Conservation (phyloP, 1,140 invertebrate genomes). For the Zaprionus camerounensis region DNA sequence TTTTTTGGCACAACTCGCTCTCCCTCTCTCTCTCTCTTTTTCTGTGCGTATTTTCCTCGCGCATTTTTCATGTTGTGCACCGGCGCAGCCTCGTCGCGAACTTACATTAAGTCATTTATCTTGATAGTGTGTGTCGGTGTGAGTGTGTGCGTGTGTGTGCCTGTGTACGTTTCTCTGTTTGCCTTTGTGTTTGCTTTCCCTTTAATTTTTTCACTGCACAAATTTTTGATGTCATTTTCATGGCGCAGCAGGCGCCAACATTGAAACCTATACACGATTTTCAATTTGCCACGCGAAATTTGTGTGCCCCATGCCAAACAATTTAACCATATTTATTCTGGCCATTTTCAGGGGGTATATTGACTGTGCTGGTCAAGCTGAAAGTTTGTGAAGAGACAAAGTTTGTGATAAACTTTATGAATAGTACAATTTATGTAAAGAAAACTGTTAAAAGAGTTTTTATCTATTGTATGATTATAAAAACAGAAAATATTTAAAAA, state of each 20-base stretch:
- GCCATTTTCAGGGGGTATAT: neutral
- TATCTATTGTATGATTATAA: no score
- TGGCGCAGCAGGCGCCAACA: constrained; percentile 29
- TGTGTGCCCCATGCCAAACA: constrained; percentile 14
- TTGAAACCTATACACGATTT: constrained; percentile 45
- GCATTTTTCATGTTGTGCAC: constrained; percentile 66
- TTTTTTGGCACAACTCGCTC: constrained; percentile 29
- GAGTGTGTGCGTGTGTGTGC: constrained; percentile 20
- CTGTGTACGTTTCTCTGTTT: constrained; percentile 9
- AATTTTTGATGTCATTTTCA: constrained; percentile 38
- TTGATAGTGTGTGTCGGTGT: constrained; percentile 52
- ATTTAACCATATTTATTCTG: constrained; percentile 3
- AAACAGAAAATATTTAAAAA: neutral
- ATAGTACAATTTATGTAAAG: neutral
- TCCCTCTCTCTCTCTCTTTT: no score
- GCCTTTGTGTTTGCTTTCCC: constrained; percentile 48
- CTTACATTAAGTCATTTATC: constrained; percentile 79
- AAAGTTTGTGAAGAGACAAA: neutral
- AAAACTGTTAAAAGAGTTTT: neutral
- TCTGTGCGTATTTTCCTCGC: constrained; percentile 30
- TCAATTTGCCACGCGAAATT: constrained; percentile 51
- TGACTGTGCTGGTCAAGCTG: neutral
- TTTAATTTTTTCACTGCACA: constrained; percentile 55
- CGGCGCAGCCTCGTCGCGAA: constrained; percentile 45
- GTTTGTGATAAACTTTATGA: neutral